Evolutionary conservation across 2,113 vertebrate genomes (phyloP).

Genomic region (Pomatostomus ruficeps): DNA sequence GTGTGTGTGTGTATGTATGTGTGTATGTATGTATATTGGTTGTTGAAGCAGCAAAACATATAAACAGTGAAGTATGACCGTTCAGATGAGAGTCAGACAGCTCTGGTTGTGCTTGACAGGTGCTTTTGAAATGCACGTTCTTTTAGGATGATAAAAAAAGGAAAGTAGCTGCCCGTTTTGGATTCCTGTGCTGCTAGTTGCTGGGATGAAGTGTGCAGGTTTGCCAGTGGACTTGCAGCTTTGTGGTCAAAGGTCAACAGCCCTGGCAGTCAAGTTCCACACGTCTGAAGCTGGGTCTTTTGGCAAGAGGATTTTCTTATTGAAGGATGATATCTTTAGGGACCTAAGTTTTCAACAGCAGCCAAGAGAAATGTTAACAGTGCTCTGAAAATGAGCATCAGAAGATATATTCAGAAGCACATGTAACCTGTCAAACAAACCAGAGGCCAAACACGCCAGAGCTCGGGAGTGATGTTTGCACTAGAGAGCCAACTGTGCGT

Average conservation of each 20-base stretch:
- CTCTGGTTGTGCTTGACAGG: not conserved
- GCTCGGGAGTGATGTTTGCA: conserved; percentile 20
- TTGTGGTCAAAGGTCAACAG: not conserved
- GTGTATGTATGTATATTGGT: not conserved
- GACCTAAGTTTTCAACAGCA: conserved; percentile 19
- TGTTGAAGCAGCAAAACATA: not conserved
- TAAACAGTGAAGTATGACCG: not conserved
- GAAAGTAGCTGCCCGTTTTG: not conserved
- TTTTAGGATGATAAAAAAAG: not conserved
- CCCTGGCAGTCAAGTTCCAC: not conserved
- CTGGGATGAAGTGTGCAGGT: not conserved
- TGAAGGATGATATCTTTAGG: conserved; percentile 22
- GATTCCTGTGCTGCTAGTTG: not conserved
- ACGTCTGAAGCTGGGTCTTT: not conserved
- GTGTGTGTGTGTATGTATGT: not conserved
- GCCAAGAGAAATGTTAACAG: conserved; percentile 26
- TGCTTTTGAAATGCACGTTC: not conserved
- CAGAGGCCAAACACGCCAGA: conserved; percentile 14
- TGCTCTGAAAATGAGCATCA: conserved; percentile 31
- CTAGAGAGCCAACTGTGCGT: not conserved
- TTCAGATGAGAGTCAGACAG: not conserved
- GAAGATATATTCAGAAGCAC: conserved; percentile 49
- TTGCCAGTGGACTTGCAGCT: not conserved
- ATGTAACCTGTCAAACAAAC: conserved; percentile 55
- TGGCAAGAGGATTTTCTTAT: not conserved